A percentile compares a stretch with the other conserved stretches of the same genome.
Evolutionary conservation across 2,797 vertebrate species (phyloP).

Genomic region (Prionace glauca): DNA sequence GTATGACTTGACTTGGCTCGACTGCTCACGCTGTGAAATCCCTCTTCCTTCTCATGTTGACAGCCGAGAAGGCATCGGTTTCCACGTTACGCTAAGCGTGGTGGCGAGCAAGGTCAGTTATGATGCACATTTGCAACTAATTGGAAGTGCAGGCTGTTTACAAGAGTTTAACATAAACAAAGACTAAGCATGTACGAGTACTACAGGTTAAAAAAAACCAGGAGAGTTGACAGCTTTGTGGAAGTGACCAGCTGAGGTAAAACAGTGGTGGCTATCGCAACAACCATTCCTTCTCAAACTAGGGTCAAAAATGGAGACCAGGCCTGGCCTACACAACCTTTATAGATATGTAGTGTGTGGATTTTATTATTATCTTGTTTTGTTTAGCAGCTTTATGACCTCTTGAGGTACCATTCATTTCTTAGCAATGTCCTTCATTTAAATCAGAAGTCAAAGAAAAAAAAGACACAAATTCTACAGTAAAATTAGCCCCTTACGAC

Average conservation of each 20-base stretch:
- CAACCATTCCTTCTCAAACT: slow-evolving; percentile 23
- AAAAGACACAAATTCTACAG: slow-evolving; percentile 10
- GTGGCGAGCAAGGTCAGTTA: neutral
- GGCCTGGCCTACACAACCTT: slow-evolving; percentile 25
- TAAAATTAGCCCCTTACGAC: slow-evolving; percentile 32
- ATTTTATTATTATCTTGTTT: neutral
- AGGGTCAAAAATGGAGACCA: neutral
- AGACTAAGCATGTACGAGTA: neutral
- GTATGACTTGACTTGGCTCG: neutral
- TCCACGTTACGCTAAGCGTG: neutral
- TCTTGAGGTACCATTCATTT: slow-evolving; percentile 28
- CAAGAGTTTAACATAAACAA: neutral
- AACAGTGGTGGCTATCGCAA: slow-evolving; percentile 9
- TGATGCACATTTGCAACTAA: neutral
- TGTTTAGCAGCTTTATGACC: slow-evolving; percentile 37
- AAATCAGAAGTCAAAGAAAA: slow-evolving; percentile 35
- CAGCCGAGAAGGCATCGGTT: neutral
- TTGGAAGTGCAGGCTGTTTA: slow-evolving; percentile 2
- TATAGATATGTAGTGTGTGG: slow-evolving; percentile 32
- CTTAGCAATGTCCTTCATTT: slow-evolving; percentile 35
- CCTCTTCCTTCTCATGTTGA: neutral
- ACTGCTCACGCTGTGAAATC: neutral
- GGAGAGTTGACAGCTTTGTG: slow-evolving; percentile 32
- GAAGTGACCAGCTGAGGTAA: slow-evolving; percentile 33
- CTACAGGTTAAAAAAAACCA: neutral